Base-by-base conservation (phyloP, 2,888 invertebrate species). In the Apamea sordens region DNA sequence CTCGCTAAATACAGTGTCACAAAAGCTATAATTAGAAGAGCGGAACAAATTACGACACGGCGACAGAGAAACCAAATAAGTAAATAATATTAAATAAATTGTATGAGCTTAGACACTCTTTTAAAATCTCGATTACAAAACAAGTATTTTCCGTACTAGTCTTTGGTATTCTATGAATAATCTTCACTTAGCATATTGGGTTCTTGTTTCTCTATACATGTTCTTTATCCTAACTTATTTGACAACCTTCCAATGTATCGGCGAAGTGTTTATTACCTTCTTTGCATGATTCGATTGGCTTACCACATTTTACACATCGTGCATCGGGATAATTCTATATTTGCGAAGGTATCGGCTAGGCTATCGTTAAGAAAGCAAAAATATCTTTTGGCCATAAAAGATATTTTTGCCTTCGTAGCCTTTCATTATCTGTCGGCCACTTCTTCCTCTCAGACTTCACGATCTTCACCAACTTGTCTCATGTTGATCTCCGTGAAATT, bases 21-120 rank as follows among this genome's bases (percentile, higher is more conserved):
- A 63, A 73, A 44, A 63, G 61, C 75, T 75, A 76, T 76, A 82
- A 85, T 76, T 75, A 77, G 85, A 80, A 75, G 61, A 71, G 76
- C 73, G 77, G 41, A 77, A 80, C 74, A 75, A 77, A 77, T 68
- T 68, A 32, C 47, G 64, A 73, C 65, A 59, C 68, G 56, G 63
- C 71, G 73, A 28, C 73, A 72, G 47, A 56, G 28, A 73, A 68
- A 67, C 63, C 24, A 79, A 79, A n/a, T n/a, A n/a, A n/a, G n/a
- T n/a, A n/a, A n/a, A n/a, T n/a, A n/a, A n/a, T n/a, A n/a, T n/a
- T n/a, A n/a, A n/a, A n/a, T n/a, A n/a, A n/a, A 61, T 85, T 32
- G 65, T 74, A 74, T 73, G 68, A 83, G 71, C 53, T 79, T 74
- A 72, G 76, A 74, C 61, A 86, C 79, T 80, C 68, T 76, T 72